Evolutionary conservation across 2,888 invertebrate genomes (phyloP).

Genomic region (Criorhina ranunculi): DNA sequence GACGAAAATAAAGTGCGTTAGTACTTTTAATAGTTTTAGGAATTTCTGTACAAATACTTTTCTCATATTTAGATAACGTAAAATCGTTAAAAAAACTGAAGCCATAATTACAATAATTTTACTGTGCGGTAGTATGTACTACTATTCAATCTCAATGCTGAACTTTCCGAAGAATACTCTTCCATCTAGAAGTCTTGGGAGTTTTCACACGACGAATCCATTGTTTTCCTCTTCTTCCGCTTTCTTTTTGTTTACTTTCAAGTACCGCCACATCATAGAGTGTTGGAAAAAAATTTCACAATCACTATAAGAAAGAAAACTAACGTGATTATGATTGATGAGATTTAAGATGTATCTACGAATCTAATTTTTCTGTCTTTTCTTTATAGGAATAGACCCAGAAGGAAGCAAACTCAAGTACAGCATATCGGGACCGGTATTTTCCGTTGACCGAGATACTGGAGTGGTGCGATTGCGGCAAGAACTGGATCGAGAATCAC

Average conservation of each 20-base stretch:
- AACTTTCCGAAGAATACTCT: constrained; percentile 9
- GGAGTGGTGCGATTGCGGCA: constrained; percentile 91
- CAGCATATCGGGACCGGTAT: constrained; percentile 92
- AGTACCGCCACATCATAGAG: background rate
- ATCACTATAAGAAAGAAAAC: background rate
- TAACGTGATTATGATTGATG: constrained; percentile 54
- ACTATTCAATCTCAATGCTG: constrained; percentile 5
- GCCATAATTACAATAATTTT: background rate
- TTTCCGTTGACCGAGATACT: constrained; percentile 90
- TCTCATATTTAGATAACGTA: no score
- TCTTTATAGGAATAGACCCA: constrained; percentile 88
- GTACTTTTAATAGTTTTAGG: no score
- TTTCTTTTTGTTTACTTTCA: constrained; percentile 45
- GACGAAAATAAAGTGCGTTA: no score
- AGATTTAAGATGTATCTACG: constrained; percentile 19
- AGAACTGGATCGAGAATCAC: constrained; percentile 89
- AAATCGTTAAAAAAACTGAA: no score
- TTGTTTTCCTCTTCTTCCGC: constrained; percentile 50
- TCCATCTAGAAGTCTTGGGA: constrained; percentile 18
- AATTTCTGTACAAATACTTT: no score
- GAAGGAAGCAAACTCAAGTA: constrained; percentile 90
- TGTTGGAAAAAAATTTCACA: constrained; percentile 1
- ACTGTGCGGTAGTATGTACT: constrained; percentile 2
- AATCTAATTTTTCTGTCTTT: constrained; percentile 35
- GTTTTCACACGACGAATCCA: constrained; percentile 56